A percentile compares a stretch with the other conserved stretches of the same genome.
Evolutionary conservation across 2,113 vertebrate species (phyloP).

Genomic region (Scomber colias): DNA sequence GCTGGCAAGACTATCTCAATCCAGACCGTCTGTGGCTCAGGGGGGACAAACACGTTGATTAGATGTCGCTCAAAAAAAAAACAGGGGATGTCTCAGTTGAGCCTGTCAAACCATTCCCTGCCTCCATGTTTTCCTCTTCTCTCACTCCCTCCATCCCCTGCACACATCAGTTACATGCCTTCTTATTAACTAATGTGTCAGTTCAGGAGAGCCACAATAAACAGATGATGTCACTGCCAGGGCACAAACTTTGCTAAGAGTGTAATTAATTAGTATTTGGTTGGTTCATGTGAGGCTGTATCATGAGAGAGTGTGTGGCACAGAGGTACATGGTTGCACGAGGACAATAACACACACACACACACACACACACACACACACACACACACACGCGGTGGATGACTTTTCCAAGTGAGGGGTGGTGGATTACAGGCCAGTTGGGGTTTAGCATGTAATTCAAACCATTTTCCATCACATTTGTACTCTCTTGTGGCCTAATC

Average conservation of each 20-base stretch:
- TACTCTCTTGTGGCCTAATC: constrained; percentile 78
- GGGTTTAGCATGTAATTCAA: constrained; percentile 80
- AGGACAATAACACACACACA: background rate
- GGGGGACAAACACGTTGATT: constrained; percentile 62
- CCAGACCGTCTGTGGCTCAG: constrained; percentile 46
- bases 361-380: constrained; percentile 1
- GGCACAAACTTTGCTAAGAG: background rate
- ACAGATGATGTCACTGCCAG: constrained; percentile 38
- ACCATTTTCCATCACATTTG: constrained; percentile 84
- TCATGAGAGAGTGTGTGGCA: constrained; percentile 15
- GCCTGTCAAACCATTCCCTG: constrained; percentile 25
- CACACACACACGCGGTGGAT: constrained; percentile 33
- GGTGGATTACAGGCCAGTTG: constrained; percentile 63
- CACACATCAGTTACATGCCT: background rate
- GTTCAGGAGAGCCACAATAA: constrained; percentile 22
- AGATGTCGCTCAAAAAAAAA: constrained; percentile 69
- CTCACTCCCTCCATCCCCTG: constrained; percentile 12
- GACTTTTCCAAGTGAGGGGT: constrained; percentile 67
- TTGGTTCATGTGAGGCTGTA: background rate
- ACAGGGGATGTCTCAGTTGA: constrained; percentile 11
- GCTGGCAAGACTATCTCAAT: constrained; percentile 50
- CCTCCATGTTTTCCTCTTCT: constrained; percentile 3
- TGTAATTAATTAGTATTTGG: constrained; percentile 29
- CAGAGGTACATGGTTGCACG: background rate
- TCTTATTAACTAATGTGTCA: constrained; percentile 22